Evolutionary conservation across 2,888 invertebrate species (phyloP).

Genomic region (Eupithecia vulgata): DNA sequence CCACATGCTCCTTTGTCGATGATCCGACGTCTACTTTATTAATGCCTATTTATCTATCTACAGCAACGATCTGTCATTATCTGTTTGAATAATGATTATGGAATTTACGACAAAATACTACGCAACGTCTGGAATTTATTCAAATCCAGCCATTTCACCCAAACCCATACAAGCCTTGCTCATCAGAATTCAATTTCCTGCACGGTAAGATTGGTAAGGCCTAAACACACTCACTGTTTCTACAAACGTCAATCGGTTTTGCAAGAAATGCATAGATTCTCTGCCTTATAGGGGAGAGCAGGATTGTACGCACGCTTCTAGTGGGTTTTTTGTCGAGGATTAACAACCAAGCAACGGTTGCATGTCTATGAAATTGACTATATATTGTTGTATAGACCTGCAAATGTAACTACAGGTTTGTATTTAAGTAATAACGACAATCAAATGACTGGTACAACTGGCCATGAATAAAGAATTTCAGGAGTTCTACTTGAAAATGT

Average conservation of each 20-base stretch:
- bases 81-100: background rate
- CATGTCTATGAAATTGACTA: background rate
- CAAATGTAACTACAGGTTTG: background rate
- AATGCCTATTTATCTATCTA: too few relatives aligned
- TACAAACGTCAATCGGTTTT: constrained; percentile 54
- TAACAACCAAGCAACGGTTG: background rate
- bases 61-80: background rate
- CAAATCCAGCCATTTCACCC: constrained; percentile 3
- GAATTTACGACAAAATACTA: background rate
- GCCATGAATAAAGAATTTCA: too few relatives aligned
- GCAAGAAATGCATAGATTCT: constrained; percentile 57
- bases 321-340: constrained; percentile 19
- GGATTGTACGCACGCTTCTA: constrained; percentile 12
- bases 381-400: background rate
- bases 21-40: background rate
- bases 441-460: too few relatives aligned
- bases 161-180: background rate
- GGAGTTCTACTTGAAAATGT: background rate
- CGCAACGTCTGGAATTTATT: background rate
- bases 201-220: constrained; percentile 30
- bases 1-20: background rate
- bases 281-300: constrained; percentile 54
- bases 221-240: constrained; percentile 31
- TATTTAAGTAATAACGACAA: too few relatives aligned
- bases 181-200: constrained; percentile 39